Evolutionary conservation across 2,113 vertebrate species (phyloP).

Genomic region (Vicugna pacos): DNA sequence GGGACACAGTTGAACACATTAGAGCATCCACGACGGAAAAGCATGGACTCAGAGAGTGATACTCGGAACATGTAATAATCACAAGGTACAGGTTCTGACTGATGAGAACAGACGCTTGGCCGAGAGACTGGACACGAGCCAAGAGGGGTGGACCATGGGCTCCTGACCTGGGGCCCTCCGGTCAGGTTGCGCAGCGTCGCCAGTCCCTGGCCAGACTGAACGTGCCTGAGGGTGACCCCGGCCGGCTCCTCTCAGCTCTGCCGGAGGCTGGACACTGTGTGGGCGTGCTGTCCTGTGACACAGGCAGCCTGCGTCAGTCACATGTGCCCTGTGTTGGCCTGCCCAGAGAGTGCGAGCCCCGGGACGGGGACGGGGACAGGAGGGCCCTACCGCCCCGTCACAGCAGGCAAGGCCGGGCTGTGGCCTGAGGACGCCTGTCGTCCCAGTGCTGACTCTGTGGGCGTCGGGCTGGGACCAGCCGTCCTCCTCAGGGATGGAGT

Average conservation of each 20-base stretch:
- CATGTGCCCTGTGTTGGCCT: too few relatives aligned
- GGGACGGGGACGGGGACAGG: neutral
- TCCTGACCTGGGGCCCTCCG: too few relatives aligned
- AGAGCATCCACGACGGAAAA: neutral
- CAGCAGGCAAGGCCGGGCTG: rapidly evolving
- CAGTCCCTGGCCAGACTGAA: neutral
- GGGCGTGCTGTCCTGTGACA: neutral
- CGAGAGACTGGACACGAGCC: neutral
- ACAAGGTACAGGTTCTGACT: rapidly evolving
- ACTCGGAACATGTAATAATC: rapidly evolving
- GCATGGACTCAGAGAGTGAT: rapidly evolving
- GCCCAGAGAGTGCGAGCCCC: neutral
- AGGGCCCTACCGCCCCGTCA: rapidly evolving
- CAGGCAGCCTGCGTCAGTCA: neutral
- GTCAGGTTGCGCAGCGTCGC: neutral
- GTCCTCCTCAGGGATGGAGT: neutral
- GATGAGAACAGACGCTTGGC: neutral
- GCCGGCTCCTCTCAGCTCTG: too few relatives aligned
- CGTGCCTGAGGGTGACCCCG: rapidly evolving
- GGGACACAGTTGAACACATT: neutral
- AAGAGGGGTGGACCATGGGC: neutral
- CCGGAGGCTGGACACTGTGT: neutral
- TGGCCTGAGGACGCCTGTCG: neutral
- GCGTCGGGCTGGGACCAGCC: neutral
- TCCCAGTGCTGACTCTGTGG: neutral